phyloP scores from a whole-genome alignment of 2,797 vertebrate genomes.

The Epinephelus awoara region DNA sequence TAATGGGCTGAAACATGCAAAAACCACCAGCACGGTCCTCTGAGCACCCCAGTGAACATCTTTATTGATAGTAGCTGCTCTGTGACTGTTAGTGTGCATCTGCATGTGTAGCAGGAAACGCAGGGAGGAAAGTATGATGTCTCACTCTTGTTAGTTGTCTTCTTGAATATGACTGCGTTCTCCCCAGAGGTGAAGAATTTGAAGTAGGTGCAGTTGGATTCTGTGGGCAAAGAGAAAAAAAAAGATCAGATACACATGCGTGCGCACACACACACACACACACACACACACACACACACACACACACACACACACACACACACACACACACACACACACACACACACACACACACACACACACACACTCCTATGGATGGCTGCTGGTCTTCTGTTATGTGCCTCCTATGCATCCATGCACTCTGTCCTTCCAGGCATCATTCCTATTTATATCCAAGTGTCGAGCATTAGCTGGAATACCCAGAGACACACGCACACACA shows the following conservation, averaged over 20 bases:
- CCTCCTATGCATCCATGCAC: constrained; percentile 78
- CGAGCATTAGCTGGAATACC: constrained; percentile 71
- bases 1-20: constrained; percentile 69
- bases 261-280: neutral
- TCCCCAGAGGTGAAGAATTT: constrained; percentile 95
- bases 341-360: constrained; percentile 29
- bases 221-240: constrained; percentile 76
- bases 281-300: constrained; percentile 10
- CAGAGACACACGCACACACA: constrained; percentile 53
- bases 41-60: constrained; percentile 48
- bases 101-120: constrained; percentile 3
- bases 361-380: constrained; percentile 48
- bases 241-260: constrained; percentile 39
- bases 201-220: constrained; percentile 94
- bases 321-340: constrained; percentile 29
- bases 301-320: constrained; percentile 22
- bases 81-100: constrained; percentile 16
- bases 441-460: constrained; percentile 83
- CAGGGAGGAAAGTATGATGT: constrained; percentile 20
- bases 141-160: constrained; percentile 91
- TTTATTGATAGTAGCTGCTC: constrained; percentile 55
- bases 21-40: constrained; percentile 35
- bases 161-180: constrained; percentile 91
- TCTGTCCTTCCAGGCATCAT: constrained; percentile 79
- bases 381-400: constrained; percentile 72